Evolutionary conservation across 2,113 vertebrate species (phyloP).

Genomic region (Pterocles orientalis): DNA sequence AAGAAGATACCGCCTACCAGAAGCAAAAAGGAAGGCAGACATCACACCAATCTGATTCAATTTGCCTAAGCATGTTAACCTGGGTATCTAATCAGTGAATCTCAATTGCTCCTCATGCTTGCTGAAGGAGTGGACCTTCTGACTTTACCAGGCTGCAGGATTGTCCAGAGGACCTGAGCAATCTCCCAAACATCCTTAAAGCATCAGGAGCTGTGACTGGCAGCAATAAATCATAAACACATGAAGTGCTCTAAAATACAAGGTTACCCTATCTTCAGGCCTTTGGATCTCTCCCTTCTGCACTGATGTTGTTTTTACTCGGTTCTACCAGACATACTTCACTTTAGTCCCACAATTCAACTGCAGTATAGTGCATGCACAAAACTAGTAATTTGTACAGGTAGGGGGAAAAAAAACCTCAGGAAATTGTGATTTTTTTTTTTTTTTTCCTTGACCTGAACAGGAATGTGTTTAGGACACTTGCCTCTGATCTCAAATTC

Average conservation of each 20-base stretch:
- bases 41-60: not conserved
- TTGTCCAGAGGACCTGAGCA: not conserved
- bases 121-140: not conserved
- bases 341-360: not conserved
- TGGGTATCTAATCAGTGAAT: not conserved
- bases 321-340: not conserved
- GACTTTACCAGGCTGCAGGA: not conserved
- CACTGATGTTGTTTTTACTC: not conserved
- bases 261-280: not conserved
- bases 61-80: not conserved
- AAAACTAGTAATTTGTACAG: rapidly evolving
- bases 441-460: not conserved
- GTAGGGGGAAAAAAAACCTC: not conserved
- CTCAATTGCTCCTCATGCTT: not conserved
- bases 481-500: not conserved
- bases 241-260: not conserved
- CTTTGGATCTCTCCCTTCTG: not conserved
- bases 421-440: not conserved
- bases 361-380: not conserved
- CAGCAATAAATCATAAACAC: not conserved
- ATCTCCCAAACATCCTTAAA: not conserved
- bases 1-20: not conserved
- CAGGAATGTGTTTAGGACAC: not conserved
- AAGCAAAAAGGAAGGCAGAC: not conserved
- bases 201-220: not conserved